These are phyloP conservation scores for Criorhina ranunculi DNA, from an alignment of 2,888 invertebrate species.

Conservation along the genomic window DNA sequence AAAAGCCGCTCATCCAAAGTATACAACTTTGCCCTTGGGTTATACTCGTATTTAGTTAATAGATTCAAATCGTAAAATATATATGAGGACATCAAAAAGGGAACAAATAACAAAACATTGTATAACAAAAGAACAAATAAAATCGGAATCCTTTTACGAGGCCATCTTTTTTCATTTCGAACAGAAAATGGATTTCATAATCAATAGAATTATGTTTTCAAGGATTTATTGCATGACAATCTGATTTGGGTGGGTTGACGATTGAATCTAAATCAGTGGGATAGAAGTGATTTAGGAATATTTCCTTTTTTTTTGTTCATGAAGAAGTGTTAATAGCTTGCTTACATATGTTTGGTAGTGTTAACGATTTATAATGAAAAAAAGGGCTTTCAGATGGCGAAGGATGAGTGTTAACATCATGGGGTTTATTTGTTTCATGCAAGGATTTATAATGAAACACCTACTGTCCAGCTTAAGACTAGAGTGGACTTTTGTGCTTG, in stretches of 20 bases:
- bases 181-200: constrained; percentile 3
- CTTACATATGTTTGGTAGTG: background rate
- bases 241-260: constrained; percentile 19
- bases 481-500: too few relatives aligned
- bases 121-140: constrained; percentile 12
- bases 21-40: background rate
- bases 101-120: background rate
- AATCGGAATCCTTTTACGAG: constrained; percentile 7
- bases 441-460: too few relatives aligned
- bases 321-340: background rate
- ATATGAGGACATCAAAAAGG: constrained; percentile 2
- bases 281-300: constrained; percentile 9
- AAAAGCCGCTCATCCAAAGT: background rate
- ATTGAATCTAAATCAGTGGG: constrained; percentile 1
- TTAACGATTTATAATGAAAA: too few relatives aligned
- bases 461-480: too few relatives aligned
- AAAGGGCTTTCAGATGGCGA: too few relatives aligned
- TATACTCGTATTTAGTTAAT: constrained; percentile 19
- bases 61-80: constrained; percentile 21
- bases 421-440: too few relatives aligned
- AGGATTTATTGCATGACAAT: constrained; percentile 37
- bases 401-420: too few relatives aligned
- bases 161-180: constrained; percentile 1
- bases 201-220: too few relatives aligned
- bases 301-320: background rate